Evolutionary conservation across 2,113 vertebrate genomes (phyloP), one percentile per base, ranked within the genome.

Genomic region (Clinocottus analis): DNA sequence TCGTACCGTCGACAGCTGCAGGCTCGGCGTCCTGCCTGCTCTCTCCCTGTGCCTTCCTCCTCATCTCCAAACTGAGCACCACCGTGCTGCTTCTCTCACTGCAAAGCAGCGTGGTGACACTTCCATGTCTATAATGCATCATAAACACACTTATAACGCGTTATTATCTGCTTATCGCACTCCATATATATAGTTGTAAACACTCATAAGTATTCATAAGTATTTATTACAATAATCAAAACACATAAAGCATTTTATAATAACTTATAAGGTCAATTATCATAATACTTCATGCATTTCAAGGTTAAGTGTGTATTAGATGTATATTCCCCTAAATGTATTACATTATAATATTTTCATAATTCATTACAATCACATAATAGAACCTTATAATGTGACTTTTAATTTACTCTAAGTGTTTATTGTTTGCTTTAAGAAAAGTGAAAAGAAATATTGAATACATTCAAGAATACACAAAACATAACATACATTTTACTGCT

Each of bases 21-120:
- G 83, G 80, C 65, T 74, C 75, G 70, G 78, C 79, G 77, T 77
- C 79, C 82, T 72, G 75, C 69, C 68, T 55, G 79, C 84, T 89
- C 82, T 89, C 82, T 83, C 77, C 83, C 87, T 85, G 91, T 93
- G 92, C 92, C 93, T 93, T 93, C 84, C 85, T 90, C 23, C 45
- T 89, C 85, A 85, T 87, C 72, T 88, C 80, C 79, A 85, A 73
- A 69, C 85, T 43, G 13, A 72, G 3, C 25, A 67, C 41, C 55
- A 37, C 47, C 27, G 65, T 35, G 27, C 72, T 72, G 58, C 19
- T 70, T 37, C 65, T 56, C 64, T 66, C 31, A 63, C 27, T 59
- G 56, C 63, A 70, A 75, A 27, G 4, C 12, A 27, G 5, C 13
- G 12, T 56, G 11, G 53, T 16, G 23, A 56, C 53, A 6, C 53